A percentile compares a stretch with the other conserved stretches of the same genome.
Conservation (phyloP, 35 echinoderm and acorn worm species). For the Anneissia japonica region DNA sequence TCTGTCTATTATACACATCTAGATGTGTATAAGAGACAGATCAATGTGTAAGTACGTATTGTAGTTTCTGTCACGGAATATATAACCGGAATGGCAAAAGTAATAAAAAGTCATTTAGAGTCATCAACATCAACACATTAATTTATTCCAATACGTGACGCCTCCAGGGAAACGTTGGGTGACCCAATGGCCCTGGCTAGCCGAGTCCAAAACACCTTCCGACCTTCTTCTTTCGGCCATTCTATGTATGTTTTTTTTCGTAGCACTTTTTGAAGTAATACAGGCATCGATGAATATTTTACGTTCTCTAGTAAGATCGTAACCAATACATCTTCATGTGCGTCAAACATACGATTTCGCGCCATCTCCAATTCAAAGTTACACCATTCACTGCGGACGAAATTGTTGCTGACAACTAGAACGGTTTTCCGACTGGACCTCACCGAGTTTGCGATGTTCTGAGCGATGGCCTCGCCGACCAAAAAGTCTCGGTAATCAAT, state of each 20-base stretch:
- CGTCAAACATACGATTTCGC: neutral
- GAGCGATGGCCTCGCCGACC: neutral
- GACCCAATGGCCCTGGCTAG: neutral
- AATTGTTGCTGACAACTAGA: neutral
- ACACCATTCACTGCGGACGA: constrained; percentile 13
- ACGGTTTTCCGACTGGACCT: neutral
- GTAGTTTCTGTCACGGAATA: no score
- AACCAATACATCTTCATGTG: neutral
- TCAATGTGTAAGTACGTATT: no score
- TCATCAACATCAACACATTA: no score
- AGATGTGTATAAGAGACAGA: no score
- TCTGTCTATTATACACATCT: no score
- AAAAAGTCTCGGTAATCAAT: neutral
- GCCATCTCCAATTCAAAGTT: constrained; percentile 23
- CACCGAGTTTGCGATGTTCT: neutral
- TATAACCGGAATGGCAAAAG: no score
- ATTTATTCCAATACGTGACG: neutral
- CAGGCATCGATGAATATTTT: neutral
- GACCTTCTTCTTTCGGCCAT: constrained; percentile 3
- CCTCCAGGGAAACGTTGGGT: neutral
- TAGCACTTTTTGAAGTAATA: neutral
- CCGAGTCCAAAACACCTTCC: neutral
- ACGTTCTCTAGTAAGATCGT: neutral
- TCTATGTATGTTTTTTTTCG: constrained; percentile 11
- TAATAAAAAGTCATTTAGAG: no score